Evolutionary conservation across 2,113 vertebrate species (phyloP), one percentile per base, ranked within the genome.

Genomic region (Rhipidura dahli): DNA sequence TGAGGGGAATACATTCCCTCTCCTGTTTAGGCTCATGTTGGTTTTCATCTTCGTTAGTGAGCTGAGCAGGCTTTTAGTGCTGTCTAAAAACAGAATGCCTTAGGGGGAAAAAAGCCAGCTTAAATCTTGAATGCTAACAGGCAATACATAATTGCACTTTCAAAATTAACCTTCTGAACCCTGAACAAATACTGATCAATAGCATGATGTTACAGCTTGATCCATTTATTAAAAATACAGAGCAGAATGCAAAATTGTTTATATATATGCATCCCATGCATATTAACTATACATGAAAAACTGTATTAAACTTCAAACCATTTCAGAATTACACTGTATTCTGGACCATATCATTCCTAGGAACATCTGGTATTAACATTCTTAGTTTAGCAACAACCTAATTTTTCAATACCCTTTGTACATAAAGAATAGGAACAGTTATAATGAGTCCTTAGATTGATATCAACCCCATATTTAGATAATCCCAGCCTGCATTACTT

Each of bases 181-280:
- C 10, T 50, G 53, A 65, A 1, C 3, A 20, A 56, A 57, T 31
- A 70, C 15, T 35, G 45, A 66, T 42, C 50, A 57, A 21, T n/a
- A 37, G 3, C 1, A 35, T 6, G 10, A 45, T 19, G 21, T 44
- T 35, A 73, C 18, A 76, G 31, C 59, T 15, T 7, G 19, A 89
- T 70, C 31, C 1, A 15, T 24, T 84, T 71, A 35, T 68, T 60
- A 24, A 60, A 91, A 87, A 37, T 11, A 33, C 21, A n/a, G 0
- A 60, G 8, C 13, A 61, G 28, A 64, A 71, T 11, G 15, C 3
- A 45, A 6, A 70, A 4, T 7, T 6, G 13, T 10, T 9, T 1
- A 6, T 8, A 7, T 4, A 27, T 2, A 11, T 4, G 15, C 27
- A 37, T 27, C 1, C 5, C 24, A 11, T 19, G 7, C 6, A 39